Base-by-base conservation (phyloP, 2,888 invertebrate species). In the Andrena haemorrhoa region DNA sequence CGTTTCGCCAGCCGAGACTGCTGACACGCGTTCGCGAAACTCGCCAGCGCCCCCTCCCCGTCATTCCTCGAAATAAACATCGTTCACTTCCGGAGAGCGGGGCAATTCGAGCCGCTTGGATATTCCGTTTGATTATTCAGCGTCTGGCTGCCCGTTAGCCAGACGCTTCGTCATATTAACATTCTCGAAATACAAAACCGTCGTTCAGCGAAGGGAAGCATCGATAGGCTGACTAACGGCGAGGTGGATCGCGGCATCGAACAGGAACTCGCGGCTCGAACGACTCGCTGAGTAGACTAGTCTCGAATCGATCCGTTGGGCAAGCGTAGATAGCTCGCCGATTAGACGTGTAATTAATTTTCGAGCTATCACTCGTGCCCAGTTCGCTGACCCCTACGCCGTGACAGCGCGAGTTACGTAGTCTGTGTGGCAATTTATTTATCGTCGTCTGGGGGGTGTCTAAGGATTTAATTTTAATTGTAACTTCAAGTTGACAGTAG, bases 121-220 rank as follows among this genome's bases (percentile, higher is more conserved):
- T 75, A 69, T 76, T 79, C 66, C 75, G 85, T 82, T 80, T 88
- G 88, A 87, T 88, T 88, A 88, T 88, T 88, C 89, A 87, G 86
- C 86, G 87, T 89, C 87, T 88, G 70, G 82, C 75, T 58, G 74
- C 73, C 26, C 79, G 76, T 73, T 83, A 69, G 75, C 41, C 84
- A 84, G 84, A 84, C 84, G 84, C 83, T 83, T 83, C 84, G 75
- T 83, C 79, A 70, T 56, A 79, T 85, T 83, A 83, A 77, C 75
- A 64, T 79, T 76, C 84, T 89, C 81, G 88, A 86, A 88, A 89
- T 83, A 78, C 83, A 83, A 83, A 83, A 83, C 83, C 82, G 47
- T 53, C 71, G 64, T 78, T 83, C 78, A 77, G 63, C 49, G 73
- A 78, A 68, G 63, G 70, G 74, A 83, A 82, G 78, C 78, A 78